Percentiles rank a stretch among this genome's conserved stretches.
These are phyloP conservation scores for Bombus pascuorum DNA, from an alignment of 1,140 invertebrate genomes.

Conservation along the genomic window DNA sequence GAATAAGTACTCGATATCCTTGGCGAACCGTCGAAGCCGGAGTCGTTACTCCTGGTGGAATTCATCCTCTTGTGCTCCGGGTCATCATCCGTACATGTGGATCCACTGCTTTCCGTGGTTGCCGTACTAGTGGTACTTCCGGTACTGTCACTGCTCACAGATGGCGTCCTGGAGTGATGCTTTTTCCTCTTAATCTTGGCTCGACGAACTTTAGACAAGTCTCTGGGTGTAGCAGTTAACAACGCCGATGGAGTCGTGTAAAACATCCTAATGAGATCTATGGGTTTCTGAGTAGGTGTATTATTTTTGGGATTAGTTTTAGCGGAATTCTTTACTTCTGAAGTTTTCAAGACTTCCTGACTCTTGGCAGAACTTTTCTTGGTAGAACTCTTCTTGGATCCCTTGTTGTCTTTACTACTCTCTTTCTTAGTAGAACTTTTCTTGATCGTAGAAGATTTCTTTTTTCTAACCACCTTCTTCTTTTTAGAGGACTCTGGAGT, in stretches of 20 bases:
- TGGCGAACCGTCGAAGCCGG: slow-evolving; percentile 81
- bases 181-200: slow-evolving; percentile 78
- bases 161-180: slow-evolving; percentile 73
- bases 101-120: slow-evolving; percentile 74
- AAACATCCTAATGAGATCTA: slow-evolving; percentile 79
- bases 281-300: slow-evolving; percentile 70
- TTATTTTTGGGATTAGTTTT: slow-evolving; percentile 58
- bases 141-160: slow-evolving; percentile 79
- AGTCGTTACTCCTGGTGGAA: slow-evolving; percentile 81
- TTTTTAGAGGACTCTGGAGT: slow-evolving; percentile 70
- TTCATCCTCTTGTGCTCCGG: slow-evolving; percentile 75
- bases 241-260: slow-evolving; percentile 79
- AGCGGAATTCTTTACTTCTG: slow-evolving; percentile 46
- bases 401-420: slow-evolving; percentile 53
- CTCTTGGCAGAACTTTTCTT: slow-evolving; percentile 46
- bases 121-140: slow-evolving; percentile 76
- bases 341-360: slow-evolving; percentile 51
- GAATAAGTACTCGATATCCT: slow-evolving; percentile 77
- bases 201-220: slow-evolving; percentile 77
- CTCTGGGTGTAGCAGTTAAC: slow-evolving; percentile 78
- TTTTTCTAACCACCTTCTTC: slow-evolving; percentile 69
- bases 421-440: slow-evolving; percentile 63
- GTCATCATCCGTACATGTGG: slow-evolving; percentile 76
- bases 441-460: slow-evolving; percentile 65
- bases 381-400: slow-evolving; percentile 42